A percentile compares a stretch with the other conserved stretches of the same genome.
Conservation (phyloP, 2,113 vertebrate genomes). For the Pogonocichla stellata region DNA sequence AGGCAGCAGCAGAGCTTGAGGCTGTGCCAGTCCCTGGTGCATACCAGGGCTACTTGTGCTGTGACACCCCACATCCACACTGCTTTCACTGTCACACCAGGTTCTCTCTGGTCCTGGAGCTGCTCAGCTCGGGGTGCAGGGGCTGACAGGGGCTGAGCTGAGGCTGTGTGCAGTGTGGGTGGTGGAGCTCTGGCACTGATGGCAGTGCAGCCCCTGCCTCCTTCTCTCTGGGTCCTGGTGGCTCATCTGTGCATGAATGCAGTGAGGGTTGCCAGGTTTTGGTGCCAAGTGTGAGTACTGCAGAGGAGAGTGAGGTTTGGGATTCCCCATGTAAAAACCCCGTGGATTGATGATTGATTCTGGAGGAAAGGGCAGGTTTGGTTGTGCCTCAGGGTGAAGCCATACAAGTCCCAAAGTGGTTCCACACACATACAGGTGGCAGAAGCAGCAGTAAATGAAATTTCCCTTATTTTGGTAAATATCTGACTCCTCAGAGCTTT, state of each 20-base stretch:
- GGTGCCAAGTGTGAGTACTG: neutral
- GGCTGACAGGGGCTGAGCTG: neutral
- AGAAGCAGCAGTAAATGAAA: neutral
- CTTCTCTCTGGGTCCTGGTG: neutral
- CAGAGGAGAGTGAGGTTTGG: neutral
- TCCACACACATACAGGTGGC: neutral
- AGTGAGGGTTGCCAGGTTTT: neutral
- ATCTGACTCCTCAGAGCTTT: neutral
- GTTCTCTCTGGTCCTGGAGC: neutral
- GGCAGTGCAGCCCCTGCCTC: neutral
- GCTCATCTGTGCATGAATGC: neutral
- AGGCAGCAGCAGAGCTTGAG: neutral
- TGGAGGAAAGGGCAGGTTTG: neutral
- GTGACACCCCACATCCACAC: neutral
- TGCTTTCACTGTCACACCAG: accelerated
- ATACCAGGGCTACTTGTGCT: neutral
- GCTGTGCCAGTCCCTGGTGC: neutral
- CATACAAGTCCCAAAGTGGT: neutral
- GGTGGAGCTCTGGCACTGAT: neutral
- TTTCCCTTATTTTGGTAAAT: neutral
- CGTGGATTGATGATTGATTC: neutral
- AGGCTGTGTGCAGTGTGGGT: neutral
- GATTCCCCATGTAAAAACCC: neutral
- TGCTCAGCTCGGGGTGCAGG: neutral
- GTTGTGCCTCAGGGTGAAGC: neutral